Conservation (phyloP, 2,113 vertebrate genomes). For the Enhydra lutris region DNA sequence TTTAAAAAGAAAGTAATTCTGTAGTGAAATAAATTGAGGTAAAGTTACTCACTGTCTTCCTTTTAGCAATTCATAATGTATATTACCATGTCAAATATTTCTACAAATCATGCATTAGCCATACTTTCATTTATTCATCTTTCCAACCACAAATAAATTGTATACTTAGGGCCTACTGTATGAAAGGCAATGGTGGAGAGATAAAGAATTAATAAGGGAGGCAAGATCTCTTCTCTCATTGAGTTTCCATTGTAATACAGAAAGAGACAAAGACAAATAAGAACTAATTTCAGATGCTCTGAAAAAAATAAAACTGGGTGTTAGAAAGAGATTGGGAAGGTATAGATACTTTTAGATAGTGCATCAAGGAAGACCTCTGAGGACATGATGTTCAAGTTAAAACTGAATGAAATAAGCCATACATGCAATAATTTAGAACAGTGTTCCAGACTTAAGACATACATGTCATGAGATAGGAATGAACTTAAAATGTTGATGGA, state of each 20-base stretch:
- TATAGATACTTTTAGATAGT: not conserved
- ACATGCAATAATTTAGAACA: not conserved
- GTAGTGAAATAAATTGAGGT: not conserved
- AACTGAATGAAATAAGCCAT: not conserved
- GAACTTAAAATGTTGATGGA: not conserved
- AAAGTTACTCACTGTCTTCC: not conserved
- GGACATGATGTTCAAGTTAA: not conserved
- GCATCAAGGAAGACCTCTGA: not conserved
- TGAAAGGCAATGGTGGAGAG: slow-evolving; percentile 4
- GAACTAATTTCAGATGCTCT: not conserved
- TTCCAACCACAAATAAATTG: not conserved
- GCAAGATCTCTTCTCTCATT: not conserved
- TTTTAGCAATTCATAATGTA: not conserved
- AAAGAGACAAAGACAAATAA: not conserved
- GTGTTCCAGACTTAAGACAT: not conserved
- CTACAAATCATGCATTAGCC: not conserved
- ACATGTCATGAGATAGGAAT: not conserved
- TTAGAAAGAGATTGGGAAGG: not conserved
- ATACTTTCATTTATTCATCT: not conserved
- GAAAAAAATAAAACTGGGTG: not conserved
- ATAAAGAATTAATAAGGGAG: not conserved
- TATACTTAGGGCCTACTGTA: too few species aligned
- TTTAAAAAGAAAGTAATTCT: not conserved
- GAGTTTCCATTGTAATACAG: not conserved
- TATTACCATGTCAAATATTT: not conserved